Percentiles rank a stretch among this genome's conserved stretches.
Conservation (phyloP, 2,113 vertebrate species). For the Phyllostomus hastatus region DNA sequence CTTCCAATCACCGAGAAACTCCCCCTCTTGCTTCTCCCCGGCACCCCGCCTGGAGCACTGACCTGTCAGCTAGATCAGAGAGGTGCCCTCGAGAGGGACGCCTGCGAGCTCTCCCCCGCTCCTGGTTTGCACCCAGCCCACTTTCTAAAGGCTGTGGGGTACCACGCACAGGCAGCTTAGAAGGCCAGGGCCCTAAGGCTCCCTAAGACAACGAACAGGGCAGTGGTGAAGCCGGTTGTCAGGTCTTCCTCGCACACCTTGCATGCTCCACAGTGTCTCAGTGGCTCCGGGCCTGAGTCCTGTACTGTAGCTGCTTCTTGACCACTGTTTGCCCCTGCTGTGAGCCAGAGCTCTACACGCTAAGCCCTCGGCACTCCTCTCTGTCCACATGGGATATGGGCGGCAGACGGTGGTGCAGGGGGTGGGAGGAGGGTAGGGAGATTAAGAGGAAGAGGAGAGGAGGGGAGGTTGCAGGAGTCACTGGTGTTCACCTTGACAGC, state of each 20-base stretch:
- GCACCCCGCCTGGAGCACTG: neutral
- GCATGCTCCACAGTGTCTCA: neutral
- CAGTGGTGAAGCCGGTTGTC: neutral
- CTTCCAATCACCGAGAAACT: conserved; percentile 9
- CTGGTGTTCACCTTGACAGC: neutral
- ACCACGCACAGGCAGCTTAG: neutral
- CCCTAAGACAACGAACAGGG: neutral
- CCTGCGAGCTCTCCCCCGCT: neutral
- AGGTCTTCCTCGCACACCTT: neutral
- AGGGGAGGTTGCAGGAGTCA: neutral
- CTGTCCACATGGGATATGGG: neutral
- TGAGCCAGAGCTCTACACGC: neutral
- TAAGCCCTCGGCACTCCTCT: neutral
- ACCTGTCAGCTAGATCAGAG: conserved; percentile 14
- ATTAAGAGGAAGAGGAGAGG: neutral
- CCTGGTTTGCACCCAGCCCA: neutral
- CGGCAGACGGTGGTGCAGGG: neutral
- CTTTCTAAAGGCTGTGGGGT: neutral
- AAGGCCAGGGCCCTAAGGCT: neutral
- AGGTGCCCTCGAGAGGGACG: neutral
- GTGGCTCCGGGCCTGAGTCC: neutral
- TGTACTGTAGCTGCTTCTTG: neutral
- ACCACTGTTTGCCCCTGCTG: neutral
- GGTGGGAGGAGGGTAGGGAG: neutral
- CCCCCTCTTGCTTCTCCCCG: neutral